These are phyloP conservation scores for Ostrea denselamellosa DNA, from an alignment of 1,140 invertebrate species.

Conservation along the genomic window DNA sequence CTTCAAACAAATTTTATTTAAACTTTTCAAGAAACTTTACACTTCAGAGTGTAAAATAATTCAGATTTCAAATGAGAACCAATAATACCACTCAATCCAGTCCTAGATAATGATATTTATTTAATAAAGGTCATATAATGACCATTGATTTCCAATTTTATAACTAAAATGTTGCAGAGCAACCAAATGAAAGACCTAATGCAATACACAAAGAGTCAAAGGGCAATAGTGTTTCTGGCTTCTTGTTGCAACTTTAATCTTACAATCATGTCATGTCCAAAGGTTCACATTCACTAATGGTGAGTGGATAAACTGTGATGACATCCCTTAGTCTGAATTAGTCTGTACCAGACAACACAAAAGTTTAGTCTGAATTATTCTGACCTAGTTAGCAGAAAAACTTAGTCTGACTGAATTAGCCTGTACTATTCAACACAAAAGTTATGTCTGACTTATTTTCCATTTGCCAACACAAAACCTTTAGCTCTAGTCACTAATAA, in stretches of 20 bases:
- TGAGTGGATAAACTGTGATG: background rate
- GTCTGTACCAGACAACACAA: no score
- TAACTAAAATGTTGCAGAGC: background rate
- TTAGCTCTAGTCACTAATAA: slow-evolving; percentile 13
- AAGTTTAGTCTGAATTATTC: no score
- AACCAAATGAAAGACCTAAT: background rate
- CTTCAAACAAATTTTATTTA: background rate
- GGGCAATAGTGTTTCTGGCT: background rate
- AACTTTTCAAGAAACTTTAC: slow-evolving; percentile 1
- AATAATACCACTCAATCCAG: background rate
- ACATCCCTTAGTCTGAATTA: background rate
- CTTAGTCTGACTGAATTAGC: no score
- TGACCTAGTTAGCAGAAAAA: no score
- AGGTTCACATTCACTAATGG: background rate
- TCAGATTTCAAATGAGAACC: slow-evolving; percentile 32
- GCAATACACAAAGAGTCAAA: background rate
- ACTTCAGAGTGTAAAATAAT: slow-evolving; percentile 3
- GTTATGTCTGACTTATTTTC: no score
- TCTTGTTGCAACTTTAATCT: background rate
- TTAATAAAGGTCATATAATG: background rate
- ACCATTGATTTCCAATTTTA: background rate
- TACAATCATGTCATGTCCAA: background rate
- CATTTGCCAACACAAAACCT: background rate
- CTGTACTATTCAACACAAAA: no score
- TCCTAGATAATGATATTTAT: slow-evolving; percentile 1